These are phyloP conservation scores for Cranoglanis bouderius DNA, from an alignment of 2,113 vertebrate genomes.

Conservation along the genomic window DNA sequence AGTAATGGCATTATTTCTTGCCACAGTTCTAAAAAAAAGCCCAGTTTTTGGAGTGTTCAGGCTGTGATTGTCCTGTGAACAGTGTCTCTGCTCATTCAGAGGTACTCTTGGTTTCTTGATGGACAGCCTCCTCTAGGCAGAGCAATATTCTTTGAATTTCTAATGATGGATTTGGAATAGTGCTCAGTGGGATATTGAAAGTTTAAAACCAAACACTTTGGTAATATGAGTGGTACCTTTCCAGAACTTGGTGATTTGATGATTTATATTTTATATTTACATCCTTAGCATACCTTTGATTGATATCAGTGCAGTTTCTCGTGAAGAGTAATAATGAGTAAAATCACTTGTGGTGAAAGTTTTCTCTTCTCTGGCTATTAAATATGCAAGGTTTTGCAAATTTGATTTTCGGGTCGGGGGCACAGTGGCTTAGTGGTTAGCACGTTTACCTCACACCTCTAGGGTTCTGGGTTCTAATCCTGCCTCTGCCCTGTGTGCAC, in stretches of 20 bases:
- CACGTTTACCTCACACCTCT: too few species aligned
- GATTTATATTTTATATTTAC: not conserved
- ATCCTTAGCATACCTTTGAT: not conserved
- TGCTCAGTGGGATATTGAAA: not conserved
- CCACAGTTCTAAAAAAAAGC: not conserved
- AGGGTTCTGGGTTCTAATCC: too few species aligned
- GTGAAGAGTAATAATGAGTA: too few species aligned
- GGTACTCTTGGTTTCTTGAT: too few species aligned
- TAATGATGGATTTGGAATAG: not conserved
- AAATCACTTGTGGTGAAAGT: not conserved
- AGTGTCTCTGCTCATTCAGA: not conserved
- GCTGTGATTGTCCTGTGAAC: not conserved
- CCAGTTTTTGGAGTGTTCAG: not conserved
- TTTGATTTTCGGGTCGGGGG: not conserved
- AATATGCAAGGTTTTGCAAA: not conserved
- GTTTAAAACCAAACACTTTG: not conserved
- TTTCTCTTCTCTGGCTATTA: not conserved
- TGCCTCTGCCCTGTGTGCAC: too few species aligned
- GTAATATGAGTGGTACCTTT: not conserved
- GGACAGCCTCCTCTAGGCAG: not conserved
- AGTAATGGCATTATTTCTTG: not conserved
- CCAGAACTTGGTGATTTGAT: not conserved
- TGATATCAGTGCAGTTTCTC: too few species aligned
- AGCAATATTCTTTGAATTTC: not conserved
- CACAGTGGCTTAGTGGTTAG: too few species aligned